Evolutionary conservation across 2,797 vertebrate genomes (phyloP).

Genomic region (Novumbra hubbsi): DNA sequence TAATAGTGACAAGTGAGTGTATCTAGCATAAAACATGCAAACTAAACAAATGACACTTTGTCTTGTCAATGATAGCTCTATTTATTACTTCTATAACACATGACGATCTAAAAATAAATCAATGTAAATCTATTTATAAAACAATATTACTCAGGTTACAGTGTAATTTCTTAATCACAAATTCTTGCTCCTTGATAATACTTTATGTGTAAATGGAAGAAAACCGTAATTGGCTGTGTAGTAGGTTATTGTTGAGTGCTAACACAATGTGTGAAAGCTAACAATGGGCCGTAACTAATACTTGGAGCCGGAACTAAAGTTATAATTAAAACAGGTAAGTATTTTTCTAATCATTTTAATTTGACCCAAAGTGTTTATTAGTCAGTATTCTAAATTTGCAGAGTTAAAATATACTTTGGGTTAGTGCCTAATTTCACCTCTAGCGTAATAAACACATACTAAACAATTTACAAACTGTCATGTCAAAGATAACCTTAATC

Average conservation of each 20-base stretch:
- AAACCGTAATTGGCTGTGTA: not conserved
- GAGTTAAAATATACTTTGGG: not conserved
- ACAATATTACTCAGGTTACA: not conserved
- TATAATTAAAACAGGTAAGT: slow-evolving; percentile 23
- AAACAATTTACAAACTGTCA: no score
- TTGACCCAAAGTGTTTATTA: not conserved
- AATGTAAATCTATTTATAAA: not conserved
- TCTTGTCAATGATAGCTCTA: not conserved
- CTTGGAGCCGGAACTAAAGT: slow-evolving; percentile 21
- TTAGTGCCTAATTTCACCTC: no score
- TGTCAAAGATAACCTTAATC: no score
- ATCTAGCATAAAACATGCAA: not conserved
- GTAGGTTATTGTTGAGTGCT: slow-evolving; percentile 1
- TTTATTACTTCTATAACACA: not conserved
- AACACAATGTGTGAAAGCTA: slow-evolving; percentile 24
- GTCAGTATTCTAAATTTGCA: no score
- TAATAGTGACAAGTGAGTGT: slow-evolving; percentile 33
- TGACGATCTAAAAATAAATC: not conserved
- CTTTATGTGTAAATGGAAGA: no score
- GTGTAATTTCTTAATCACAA: not conserved
- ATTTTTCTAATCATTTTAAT: not conserved
- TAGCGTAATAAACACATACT: no score
- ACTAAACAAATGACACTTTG: not conserved
- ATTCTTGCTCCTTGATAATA: not conserved
- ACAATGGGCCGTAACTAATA: slow-evolving; percentile 18